Evolutionary conservation across 2,113 vertebrate species (phyloP).

Genomic region (Girardinichthys multiradiatus): DNA sequence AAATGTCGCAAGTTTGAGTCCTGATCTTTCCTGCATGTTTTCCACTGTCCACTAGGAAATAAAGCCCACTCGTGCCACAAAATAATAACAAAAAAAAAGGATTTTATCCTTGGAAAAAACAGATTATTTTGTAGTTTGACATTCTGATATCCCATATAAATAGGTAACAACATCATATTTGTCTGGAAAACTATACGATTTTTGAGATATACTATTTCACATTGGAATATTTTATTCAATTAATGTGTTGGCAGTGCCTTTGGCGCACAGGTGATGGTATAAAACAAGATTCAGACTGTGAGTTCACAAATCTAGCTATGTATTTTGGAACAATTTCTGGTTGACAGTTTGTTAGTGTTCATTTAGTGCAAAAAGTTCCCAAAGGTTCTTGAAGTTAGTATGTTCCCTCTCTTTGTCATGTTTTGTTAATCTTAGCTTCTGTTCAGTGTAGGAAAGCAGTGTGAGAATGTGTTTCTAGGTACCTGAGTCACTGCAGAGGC

Average conservation of each 20-base stretch:
- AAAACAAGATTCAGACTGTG: not conserved
- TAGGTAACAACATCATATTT: not conserved
- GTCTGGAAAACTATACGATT: not conserved
- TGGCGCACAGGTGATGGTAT: not conserved
- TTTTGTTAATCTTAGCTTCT: not conserved
- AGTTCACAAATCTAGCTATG: not conserved
- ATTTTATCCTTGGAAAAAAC: too few species aligned
- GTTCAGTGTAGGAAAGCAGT: not conserved
- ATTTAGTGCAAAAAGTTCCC: not conserved
- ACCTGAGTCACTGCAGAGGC: constrained; percentile 63
- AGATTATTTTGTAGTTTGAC: too few species aligned
- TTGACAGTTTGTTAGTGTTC: not conserved
- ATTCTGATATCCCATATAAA: too few species aligned
- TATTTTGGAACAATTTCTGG: not conserved
- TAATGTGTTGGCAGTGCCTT: not conserved
- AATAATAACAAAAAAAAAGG: too few species aligned
- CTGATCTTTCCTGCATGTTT: too few species aligned
- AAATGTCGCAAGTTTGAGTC: too few species aligned
- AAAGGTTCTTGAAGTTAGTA: not conserved
- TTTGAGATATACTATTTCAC: not conserved
- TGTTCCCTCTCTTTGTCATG: not conserved
- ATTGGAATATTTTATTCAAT: not conserved
- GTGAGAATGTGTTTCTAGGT: constrained; percentile 52
- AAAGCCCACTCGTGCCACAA: too few species aligned
- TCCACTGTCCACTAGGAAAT: too few species aligned